Conservation (phyloP, 2,888 invertebrate genomes). For the Girardia tigrina region DNA sequence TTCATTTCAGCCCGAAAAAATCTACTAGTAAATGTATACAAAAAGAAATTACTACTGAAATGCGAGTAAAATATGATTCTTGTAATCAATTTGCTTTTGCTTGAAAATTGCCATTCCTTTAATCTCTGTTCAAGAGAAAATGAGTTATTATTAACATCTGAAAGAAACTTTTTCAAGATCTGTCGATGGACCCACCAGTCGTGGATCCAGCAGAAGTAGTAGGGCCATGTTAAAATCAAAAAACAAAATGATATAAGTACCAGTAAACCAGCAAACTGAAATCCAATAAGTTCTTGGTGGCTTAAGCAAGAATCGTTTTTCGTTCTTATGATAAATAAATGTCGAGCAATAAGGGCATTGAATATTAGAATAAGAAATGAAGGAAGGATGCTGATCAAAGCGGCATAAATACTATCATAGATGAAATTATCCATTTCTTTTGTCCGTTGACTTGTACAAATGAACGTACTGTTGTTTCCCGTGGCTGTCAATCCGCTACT, state of each 20-base stretch:
- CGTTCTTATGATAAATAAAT: slow-evolving; percentile 23
- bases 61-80: slow-evolving; percentile 32
- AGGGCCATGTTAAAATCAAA: slow-evolving; percentile 34
- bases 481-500: no score
- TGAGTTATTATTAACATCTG: background rate
- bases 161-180: background rate
- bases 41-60: slow-evolving; percentile 35
- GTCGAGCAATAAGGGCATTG: slow-evolving; percentile 32
- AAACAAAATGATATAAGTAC: slow-evolving; percentile 23
- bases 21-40: slow-evolving; percentile 35
- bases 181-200: background rate
- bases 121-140: background rate
- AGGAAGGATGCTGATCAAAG: slow-evolving; percentile 31
- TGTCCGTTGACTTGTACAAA: background rate
- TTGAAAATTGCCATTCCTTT: background rate
- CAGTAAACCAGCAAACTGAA: slow-evolving; percentile 29
- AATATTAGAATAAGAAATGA: slow-evolving; percentile 32
- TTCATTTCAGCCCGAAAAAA: slow-evolving; percentile 37
- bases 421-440: background rate
- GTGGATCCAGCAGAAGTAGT: slow-evolving; percentile 33
- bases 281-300: slow-evolving; percentile 29
- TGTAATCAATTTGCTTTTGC: slow-evolving; percentile 10
- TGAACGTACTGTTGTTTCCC: background rate
- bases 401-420: slow-evolving; percentile 32
- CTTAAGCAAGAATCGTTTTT: background rate